Conservation (phyloP, 1,140 invertebrate species). For the Spodoptera frugiperda region DNA sequence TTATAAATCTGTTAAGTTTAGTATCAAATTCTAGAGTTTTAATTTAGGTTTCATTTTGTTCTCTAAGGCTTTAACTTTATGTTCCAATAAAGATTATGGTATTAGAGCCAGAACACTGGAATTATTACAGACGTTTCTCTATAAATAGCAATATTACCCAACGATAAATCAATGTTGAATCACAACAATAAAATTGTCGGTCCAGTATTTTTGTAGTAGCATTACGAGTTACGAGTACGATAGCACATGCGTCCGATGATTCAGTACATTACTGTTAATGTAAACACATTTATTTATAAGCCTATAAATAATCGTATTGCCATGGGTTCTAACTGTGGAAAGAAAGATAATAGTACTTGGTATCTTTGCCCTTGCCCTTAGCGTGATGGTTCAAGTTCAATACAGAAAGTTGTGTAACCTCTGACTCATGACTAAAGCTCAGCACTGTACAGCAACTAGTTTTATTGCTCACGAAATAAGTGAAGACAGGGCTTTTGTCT, state of each 20-base stretch:
- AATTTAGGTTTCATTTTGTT: too few relatives aligned
- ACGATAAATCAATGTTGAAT: conserved; percentile 13
- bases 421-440: neutral
- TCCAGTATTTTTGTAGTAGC: conserved; percentile 10
- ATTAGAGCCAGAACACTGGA: neutral
- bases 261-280: conserved; percentile 11
- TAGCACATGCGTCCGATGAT: conserved; percentile 19
- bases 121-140: neutral
- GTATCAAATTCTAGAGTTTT: too few relatives aligned
- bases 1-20: too few relatives aligned
- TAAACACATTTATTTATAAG: conserved; percentile 22
- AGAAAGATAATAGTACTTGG: neutral
- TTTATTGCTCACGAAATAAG: too few relatives aligned
- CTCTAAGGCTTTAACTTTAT: too few relatives aligned
- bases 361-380: neutral
- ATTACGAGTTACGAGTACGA: conserved; percentile 8
- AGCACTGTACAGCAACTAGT: too few relatives aligned
- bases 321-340: neutral
- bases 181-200: conserved; percentile 12
- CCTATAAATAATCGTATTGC: conserved; percentile 21
- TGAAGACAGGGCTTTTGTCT: too few relatives aligned
- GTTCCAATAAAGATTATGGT: too few relatives aligned
- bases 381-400: conserved; percentile 22
- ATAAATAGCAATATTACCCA: neutral
- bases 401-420: neutral